Evolutionary conservation across 2,797 vertebrate genomes (phyloP).

Genomic region (Scolopax bukidnonensis): DNA sequence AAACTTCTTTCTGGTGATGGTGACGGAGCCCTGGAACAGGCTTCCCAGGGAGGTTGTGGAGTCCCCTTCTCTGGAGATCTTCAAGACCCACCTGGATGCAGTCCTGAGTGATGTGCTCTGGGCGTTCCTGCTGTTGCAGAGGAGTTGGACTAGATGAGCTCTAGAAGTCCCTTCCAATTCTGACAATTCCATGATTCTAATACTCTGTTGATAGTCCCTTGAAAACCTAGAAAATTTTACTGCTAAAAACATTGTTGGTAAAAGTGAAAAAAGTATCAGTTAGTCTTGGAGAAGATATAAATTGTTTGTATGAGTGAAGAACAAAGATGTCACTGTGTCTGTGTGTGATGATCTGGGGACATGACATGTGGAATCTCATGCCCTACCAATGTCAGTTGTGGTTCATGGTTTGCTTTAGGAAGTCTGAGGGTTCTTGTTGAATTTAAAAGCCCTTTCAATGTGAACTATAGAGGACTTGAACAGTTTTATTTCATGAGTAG

Average conservation of each 20-base stretch:
- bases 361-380: background rate
- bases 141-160: too few relatives aligned
- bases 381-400: fast-evolving
- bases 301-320: background rate
- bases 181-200: background rate
- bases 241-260: background rate
- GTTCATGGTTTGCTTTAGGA: background rate
- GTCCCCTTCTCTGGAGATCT: too few relatives aligned
- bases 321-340: background rate
- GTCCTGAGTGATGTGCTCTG: too few relatives aligned
- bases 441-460: background rate
- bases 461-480: background rate
- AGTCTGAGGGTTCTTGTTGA: background rate
- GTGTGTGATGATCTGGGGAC: background rate
- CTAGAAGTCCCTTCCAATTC: too few relatives aligned
- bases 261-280: background rate
- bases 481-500: background rate
- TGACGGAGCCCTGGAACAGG: too few relatives aligned
- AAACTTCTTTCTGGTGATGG: too few relatives aligned
- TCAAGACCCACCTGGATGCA: too few relatives aligned
- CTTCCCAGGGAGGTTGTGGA: too few relatives aligned
- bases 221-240: background rate
- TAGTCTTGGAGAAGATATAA: background rate
- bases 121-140: too few relatives aligned
- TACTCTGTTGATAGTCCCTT: background rate